Percentiles rank a stretch among this genome's conserved stretches.
phyloP scores from a whole-genome alignment of 2,113 vertebrate genomes.

The Isichthys henryi region DNA sequence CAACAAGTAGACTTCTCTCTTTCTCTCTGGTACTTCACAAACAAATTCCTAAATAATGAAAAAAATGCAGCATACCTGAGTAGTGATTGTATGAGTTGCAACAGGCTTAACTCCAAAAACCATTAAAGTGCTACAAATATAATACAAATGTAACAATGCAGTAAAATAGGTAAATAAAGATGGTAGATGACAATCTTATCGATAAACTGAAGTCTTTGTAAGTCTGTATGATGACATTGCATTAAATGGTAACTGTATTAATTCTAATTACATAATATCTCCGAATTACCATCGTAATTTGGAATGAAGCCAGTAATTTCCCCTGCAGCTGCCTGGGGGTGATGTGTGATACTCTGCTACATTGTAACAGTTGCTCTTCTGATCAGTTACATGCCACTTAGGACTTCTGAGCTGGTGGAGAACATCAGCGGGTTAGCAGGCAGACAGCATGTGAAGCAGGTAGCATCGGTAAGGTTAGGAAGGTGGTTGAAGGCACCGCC shows the following conservation, averaged over 20 bases:
- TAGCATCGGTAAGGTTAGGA: background rate
- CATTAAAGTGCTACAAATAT: background rate
- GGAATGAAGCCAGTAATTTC: background rate
- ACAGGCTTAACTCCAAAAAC: background rate
- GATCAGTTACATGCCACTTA: background rate
- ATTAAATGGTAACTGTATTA: background rate
- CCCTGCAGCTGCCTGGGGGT: background rate
- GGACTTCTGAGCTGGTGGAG: background rate
- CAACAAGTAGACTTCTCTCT: background rate
- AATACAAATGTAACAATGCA: background rate
- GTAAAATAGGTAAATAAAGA: background rate
- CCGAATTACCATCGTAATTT: background rate
- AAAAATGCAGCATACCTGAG: background rate
- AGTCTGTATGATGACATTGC: background rate
- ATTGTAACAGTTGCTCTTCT: background rate
- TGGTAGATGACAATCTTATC: background rate
- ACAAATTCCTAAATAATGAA: background rate
- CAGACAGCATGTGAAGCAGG: background rate
- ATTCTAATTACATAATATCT: background rate
- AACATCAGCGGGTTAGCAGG: background rate
- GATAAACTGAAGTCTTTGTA: background rate
- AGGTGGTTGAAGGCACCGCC: too few species aligned
- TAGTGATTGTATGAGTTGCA: background rate
- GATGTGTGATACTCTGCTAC: background rate
- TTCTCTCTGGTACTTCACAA: background rate